Evolutionary conservation across 1,140 invertebrate species (phyloP).

Genomic region (Sycophila sp.): DNA sequence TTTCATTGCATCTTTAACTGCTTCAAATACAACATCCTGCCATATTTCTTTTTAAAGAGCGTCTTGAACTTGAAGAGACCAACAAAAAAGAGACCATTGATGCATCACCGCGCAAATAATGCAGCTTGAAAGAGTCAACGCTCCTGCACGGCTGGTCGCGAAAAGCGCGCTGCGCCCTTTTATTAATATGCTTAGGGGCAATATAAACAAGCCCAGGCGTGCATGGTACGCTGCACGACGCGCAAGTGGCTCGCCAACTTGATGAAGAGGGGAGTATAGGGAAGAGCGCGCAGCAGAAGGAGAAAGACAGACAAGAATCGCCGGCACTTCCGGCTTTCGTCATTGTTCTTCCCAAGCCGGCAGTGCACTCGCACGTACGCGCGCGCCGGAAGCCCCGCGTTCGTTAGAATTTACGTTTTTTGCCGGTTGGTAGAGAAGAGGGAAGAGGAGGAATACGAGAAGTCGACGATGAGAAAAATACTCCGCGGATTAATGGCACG

Average conservation of each 20-base stretch:
- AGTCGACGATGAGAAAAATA: slow-evolving; percentile 9
- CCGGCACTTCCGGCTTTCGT: slow-evolving; percentile 19
- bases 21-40: too few relatives aligned
- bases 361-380: background rate
- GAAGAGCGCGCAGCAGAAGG: too few relatives aligned
- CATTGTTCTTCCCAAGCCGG: slow-evolving; percentile 16
- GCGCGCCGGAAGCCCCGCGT: slow-evolving; percentile 4
- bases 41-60: too few relatives aligned
- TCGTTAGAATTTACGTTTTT: slow-evolving; percentile 21
- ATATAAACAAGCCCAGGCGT: background rate
- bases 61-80: too few relatives aligned
- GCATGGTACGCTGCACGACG: slow-evolving; percentile 4
- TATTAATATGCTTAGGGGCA: background rate
- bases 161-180: background rate
- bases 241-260: slow-evolving; percentile 1
- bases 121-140: slow-evolving; percentile 10
- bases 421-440: too few relatives aligned
- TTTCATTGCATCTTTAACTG: too few relatives aligned
- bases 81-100: too few relatives aligned
- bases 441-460: too few relatives aligned
- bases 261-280: background rate
- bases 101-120: too few relatives aligned
- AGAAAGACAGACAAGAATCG: slow-evolving; percentile 25
- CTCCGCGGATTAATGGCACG: slow-evolving; percentile 1
- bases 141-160: background rate